Percentiles rank a stretch among this genome's conserved stretches.
These are phyloP conservation scores for Drosophila affinis DNA, from an alignment of 2,888 invertebrate genomes.

Conservation along the genomic window DNA sequence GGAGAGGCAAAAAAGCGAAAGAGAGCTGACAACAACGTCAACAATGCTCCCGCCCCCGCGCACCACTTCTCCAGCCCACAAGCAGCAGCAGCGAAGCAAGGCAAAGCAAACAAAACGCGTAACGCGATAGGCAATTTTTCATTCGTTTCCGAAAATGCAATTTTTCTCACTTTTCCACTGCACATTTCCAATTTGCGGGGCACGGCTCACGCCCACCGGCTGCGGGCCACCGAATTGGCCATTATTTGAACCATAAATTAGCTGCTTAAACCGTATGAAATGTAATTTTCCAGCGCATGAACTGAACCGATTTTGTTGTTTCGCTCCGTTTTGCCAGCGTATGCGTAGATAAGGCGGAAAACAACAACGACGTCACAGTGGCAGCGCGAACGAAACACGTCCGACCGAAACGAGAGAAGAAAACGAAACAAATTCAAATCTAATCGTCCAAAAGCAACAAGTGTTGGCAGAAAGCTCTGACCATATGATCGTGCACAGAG, in stretches of 20 bases:
- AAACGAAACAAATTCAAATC: constrained; percentile 4
- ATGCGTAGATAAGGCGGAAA: constrained; percentile 59
- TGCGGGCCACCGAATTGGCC: constrained; percentile 35
- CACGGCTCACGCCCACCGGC: constrained; percentile 18
- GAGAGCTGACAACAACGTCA: constrained; percentile 36
- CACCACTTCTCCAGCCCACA: constrained; percentile 19
- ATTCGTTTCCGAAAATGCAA: constrained; percentile 30
- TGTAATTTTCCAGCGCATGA: constrained; percentile 46
- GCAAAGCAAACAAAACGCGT: constrained; percentile 59
- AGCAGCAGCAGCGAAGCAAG: constrained; percentile 27
- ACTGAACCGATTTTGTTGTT: constrained; percentile 18
- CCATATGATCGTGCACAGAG: constrained; percentile 60
- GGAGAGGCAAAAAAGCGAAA: constrained; percentile 37
- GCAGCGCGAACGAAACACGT: constrained; percentile 54
- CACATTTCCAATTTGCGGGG: constrained; percentile 27
- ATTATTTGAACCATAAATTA: constrained; percentile 48
- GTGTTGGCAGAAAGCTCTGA: constrained; percentile 55
- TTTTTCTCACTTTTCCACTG: constrained; percentile 55
- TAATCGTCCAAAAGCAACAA: constrained; percentile 53
- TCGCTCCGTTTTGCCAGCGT: constrained; percentile 40
- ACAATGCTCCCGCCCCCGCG: constrained; percentile 31
- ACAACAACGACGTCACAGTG: constrained; percentile 41
- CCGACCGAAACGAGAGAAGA: constrained; percentile 33
- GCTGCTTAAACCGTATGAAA: constrained; percentile 36
- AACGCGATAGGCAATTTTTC: constrained; percentile 54